These are phyloP conservation scores for Drosophila lini DNA, from an alignment of 1,140 invertebrate genomes.

Conservation along the genomic window DNA sequence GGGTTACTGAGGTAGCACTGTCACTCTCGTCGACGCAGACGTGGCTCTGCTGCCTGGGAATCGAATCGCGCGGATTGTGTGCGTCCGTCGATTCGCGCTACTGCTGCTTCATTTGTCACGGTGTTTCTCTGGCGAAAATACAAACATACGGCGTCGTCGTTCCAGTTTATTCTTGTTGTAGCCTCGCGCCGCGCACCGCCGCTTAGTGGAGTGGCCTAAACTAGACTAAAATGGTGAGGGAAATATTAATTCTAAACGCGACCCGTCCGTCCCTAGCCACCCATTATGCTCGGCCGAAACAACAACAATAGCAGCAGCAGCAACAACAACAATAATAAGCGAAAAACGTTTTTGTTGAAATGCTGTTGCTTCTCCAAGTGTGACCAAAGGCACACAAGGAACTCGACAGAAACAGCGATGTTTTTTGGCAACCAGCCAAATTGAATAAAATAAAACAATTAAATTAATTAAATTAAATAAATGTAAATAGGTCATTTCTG, in stretches of 20 bases:
- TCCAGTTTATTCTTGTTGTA: constrained; percentile 23
- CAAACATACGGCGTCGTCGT: constrained; percentile 21
- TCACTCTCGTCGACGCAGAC: constrained; percentile 38
- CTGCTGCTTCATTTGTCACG: constrained; percentile 56
- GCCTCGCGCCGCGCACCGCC: constrained; percentile 24
- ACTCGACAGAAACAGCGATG: too few relatives aligned
- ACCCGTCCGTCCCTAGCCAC: constrained; percentile 26
- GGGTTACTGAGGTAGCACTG: constrained; percentile 62
- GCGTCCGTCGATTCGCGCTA: constrained; percentile 13
- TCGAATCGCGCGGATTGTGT: constrained; percentile 20
- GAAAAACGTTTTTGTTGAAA: constrained; percentile 31
- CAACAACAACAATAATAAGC: constrained; percentile 24
- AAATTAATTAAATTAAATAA: too few relatives aligned
- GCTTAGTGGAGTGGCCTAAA: constrained; percentile 69
- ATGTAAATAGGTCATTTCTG: too few relatives aligned
- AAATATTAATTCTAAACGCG: constrained; percentile 64
- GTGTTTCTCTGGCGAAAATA: constrained; percentile 27
- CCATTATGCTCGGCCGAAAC: constrained; percentile 27
- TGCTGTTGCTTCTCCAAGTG: constrained; percentile 48
- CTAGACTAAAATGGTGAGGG: constrained; percentile 67
- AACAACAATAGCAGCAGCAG: constrained; percentile 9
- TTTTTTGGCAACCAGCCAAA: too few relatives aligned
- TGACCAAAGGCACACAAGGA: not conserved
- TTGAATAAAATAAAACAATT: too few relatives aligned
- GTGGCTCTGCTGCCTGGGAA: constrained; percentile 43